Evolutionary conservation across 2,113 vertebrate species (phyloP).

Genomic region (Artemisiospiza belli): DNA sequence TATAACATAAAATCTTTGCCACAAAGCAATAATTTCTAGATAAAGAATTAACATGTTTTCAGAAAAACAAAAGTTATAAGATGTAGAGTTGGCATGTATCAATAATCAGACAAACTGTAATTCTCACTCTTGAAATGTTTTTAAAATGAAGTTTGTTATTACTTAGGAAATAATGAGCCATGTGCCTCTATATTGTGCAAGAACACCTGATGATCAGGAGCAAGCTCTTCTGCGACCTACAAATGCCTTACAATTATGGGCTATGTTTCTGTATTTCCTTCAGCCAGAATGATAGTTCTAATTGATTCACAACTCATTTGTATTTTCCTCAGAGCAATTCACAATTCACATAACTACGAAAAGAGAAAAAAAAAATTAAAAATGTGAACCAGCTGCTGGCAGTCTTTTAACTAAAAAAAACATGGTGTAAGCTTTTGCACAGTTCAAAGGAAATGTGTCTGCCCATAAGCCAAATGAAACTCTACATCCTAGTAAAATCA

Average conservation of each 20-base stretch:
- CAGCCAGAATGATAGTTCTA: neutral
- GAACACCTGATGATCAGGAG: neutral
- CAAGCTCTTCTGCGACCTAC: neutral
- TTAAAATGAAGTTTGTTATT: neutral
- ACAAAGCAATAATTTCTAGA: neutral
- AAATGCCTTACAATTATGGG: neutral
- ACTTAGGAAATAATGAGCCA: neutral
- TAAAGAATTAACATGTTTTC: neutral
- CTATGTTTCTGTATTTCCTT: neutral
- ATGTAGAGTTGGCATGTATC: neutral
- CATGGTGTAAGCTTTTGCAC: neutral
- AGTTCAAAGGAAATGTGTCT: neutral
- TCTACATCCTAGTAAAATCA: neutral
- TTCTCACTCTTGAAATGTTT: neutral
- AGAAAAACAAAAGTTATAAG: neutral
- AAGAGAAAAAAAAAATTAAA: neutral
- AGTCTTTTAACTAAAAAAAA: neutral
- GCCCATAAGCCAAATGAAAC: neutral
- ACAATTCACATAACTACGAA: neutral
- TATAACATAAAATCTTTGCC: neutral
- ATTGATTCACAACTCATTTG: neutral
- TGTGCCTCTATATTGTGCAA: neutral
- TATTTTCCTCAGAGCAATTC: constrained; percentile 6
- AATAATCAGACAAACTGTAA: neutral
- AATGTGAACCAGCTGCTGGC: neutral